Base-by-base conservation (phyloP, 2,797 vertebrate genomes). In the Simalia tracyae region DNA sequence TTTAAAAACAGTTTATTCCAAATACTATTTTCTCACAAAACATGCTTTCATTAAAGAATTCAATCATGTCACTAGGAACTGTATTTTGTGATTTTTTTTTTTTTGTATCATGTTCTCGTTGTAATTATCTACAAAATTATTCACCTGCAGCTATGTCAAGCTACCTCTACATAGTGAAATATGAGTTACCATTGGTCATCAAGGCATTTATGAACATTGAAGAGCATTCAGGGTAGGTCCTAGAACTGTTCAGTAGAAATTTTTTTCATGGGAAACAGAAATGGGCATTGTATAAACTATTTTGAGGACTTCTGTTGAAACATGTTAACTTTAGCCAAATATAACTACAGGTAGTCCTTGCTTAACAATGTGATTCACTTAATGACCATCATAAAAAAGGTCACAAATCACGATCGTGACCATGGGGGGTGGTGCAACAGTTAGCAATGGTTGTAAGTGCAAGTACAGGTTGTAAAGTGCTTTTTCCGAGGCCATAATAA, bases 131-230 rank as follows among this genome's bases (percentile, higher is more conserved):
- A 95, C 97, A 96, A 97, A 97, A 93, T 94, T 96, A 96, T 97
- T 97, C 93, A 95, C 87, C 95, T 96, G 91, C 98, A 99, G 99
- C 99, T 96, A 99, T 99, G 99, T 99, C 99, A 91, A 99, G 99
- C 98, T 99, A 99, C 98, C 99, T 99, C 98, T 99, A 98, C 98
- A 99, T 99, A 93, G 98, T 99, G 97, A 99, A 99, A 97, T 99
- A 99, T 92, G 99, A 99, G 97, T 98, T 99, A 96, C 99, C 99
- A 92, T 98, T 99, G 95, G 99, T 99, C 97, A 99, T 99, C 94
- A 96, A 98, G 93, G 96, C 98, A 93, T 98, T 99, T 94, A 66
- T 98, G 86, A 98, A 98, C 96, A 63, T 97, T 91, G 97, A 97
- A 97, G 97, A 97, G 94, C 96, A 84, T 93, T 96, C 97, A 89